A percentile compares a stretch with the other conserved stretches of the same genome.
Evolutionary conservation across 2,888 invertebrate genomes (phyloP).

Genomic region (Matsumyia berberina): DNA sequence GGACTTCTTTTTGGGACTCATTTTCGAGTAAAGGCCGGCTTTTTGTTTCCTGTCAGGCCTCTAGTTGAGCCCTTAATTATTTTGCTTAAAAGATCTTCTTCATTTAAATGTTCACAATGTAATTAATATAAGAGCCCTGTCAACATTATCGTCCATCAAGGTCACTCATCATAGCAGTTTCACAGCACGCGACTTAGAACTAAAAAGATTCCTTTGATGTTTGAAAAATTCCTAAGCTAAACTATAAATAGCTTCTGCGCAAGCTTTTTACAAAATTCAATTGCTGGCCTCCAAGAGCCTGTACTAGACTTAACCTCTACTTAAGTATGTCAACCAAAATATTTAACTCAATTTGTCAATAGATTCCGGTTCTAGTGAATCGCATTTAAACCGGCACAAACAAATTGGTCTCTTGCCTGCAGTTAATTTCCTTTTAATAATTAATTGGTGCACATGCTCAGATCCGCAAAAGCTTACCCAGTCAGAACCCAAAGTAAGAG

Average conservation of each 20-base stretch:
- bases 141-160: too few relatives aligned
- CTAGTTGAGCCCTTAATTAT: too few relatives aligned
- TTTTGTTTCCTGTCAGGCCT: too few relatives aligned
- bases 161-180: too few relatives aligned
- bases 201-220: too few relatives aligned
- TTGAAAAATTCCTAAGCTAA: neutral
- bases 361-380: constrained; percentile 16
- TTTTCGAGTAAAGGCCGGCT: too few relatives aligned
- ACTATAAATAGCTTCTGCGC: neutral
- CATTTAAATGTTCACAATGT: too few relatives aligned
- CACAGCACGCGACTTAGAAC: too few relatives aligned
- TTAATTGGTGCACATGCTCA: constrained; percentile 73
- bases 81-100: too few relatives aligned
- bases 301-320: neutral
- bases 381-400: constrained; percentile 33
- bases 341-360: constrained; percentile 32
- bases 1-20: too few relatives aligned
- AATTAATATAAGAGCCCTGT: too few relatives aligned
- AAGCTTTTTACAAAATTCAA: neutral
- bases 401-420: constrained; percentile 68
- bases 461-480: constrained; percentile 38
- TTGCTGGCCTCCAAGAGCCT: neutral
- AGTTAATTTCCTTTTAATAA: constrained; percentile 74
- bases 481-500: constrained; percentile 64
- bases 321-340: constrained; percentile 22